phyloP scores from a whole-genome alignment of 2,888 invertebrate genomes.

The Ochropleura plecta region DNA sequence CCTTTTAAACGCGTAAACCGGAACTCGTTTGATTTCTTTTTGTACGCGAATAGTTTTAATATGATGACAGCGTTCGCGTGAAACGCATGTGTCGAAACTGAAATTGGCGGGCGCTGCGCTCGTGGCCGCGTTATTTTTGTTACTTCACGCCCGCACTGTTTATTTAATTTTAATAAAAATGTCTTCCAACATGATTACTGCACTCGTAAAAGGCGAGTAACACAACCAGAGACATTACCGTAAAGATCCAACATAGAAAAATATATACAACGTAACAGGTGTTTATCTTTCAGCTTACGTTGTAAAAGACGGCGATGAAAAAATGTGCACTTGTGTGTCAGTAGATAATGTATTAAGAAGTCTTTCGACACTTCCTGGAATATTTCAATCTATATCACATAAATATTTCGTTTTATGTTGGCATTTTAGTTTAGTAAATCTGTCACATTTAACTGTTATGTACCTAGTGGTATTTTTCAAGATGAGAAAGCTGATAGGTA shows the following conservation, averaged over 20 bases:
- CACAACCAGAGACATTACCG: conserved; percentile 19
- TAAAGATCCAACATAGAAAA: conserved; percentile 36
- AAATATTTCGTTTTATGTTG: conserved; percentile 22
- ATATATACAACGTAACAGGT: conserved; percentile 54
- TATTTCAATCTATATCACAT: conserved; percentile 23
- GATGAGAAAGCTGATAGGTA: too few relatives aligned
- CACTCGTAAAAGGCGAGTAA: conserved; percentile 28
- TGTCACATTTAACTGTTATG: not conserved
- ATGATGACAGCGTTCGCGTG: conserved; percentile 76
- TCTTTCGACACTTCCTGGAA: conserved; percentile 15
- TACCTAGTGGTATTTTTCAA: not conserved
- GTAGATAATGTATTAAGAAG: conserved; percentile 34
- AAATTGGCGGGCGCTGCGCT: conserved; percentile 74
- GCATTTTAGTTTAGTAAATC: conserved; percentile 21
- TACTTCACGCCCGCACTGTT: conserved; percentile 78
- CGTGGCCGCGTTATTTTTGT: conserved; percentile 86
- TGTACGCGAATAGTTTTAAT: conserved; percentile 71
- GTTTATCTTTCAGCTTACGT: conserved; percentile 44
- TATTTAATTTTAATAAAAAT: conserved; percentile 84
- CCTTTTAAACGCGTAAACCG: conserved; percentile 54
- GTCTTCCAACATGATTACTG: conserved; percentile 68
- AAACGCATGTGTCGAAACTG: conserved; percentile 80
- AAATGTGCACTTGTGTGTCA: conserved; percentile 41
- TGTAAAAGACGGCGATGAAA: conserved; percentile 32
- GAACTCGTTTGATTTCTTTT: conserved; percentile 62